Base-by-base conservation (phyloP, 2,888 invertebrate species). In the Hypolimnas misippus region DNA sequence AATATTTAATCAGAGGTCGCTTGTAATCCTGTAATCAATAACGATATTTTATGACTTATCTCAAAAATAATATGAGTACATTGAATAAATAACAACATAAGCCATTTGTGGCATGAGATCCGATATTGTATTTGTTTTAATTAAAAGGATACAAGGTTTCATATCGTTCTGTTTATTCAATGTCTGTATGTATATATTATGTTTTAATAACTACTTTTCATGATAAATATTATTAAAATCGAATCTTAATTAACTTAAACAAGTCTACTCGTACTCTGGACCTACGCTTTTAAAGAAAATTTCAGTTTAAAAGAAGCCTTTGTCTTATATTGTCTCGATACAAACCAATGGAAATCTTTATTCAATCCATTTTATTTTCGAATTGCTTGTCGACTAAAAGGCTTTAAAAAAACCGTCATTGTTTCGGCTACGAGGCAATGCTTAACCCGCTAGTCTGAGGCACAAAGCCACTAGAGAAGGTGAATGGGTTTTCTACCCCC, bases 391-490 rank as follows among this genome's bases (percentile, higher is more conserved):
- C 74, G 76, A 78, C 75, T 78, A 74, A 78, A 75, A 74, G 76
- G 75, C 79, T 86, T 84, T 77, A 79, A 84, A 85, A 87, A 83
- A 79, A 81, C 78, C 74, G 76, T 79, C 67, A 85, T 87, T 87
- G 87, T 87, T 81, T 82, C 73, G 71, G 64, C 70, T 76, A 70
- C 77, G 81, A 77, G 75, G 78, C 78, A 74, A 75, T 79, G 84
- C 84, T 88, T 88, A 87, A 87, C 87, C 87, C 82, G 78, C 71
- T 81, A 82, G 83, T 73, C 80, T 82, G 73, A 74, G 75, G 72
- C 78, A 85, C 84, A 87, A 88, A 87, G 87, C 84, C 86, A 86
- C 86, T 87, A 83, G 81, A 83, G 81, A 83, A 86, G 84, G 84
- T 83, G 85, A 89, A 86, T 85, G 85, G 86, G 84, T 81, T 86